These are phyloP conservation scores for Rhabdomys dilectus DNA, from an alignment of 2,113 vertebrate genomes.

Conservation along the genomic window DNA sequence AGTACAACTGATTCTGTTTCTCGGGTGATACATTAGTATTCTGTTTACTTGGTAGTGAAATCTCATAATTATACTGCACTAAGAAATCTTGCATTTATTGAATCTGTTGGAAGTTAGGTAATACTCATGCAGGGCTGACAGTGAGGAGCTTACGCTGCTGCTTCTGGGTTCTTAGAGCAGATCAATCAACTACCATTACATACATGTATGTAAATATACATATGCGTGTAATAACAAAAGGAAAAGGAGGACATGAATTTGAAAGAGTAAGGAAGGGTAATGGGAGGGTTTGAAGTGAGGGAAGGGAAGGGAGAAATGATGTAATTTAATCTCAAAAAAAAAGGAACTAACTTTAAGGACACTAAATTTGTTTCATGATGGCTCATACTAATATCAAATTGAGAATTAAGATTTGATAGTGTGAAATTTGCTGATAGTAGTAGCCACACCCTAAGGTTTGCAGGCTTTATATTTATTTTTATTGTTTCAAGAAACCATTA, in stretches of 20 bases:
- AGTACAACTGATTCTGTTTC: conserved; percentile 5
- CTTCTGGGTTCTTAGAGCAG: no score
- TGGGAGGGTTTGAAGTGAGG: background rate
- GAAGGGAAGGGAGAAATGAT: background rate
- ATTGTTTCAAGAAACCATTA: background rate
- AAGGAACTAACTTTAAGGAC: background rate
- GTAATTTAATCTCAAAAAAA: background rate
- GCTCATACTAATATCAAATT: background rate
- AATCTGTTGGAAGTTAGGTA: conserved; percentile 16
- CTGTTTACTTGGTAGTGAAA: conserved; percentile 34
- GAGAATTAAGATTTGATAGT: background rate
- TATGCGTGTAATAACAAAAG: background rate
- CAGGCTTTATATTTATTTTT: background rate
- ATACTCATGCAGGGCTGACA: background rate
- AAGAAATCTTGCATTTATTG: conserved; percentile 33
- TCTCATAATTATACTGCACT: background rate
- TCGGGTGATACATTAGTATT: conserved; percentile 26
- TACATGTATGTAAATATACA: background rate
- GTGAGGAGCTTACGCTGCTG: no score
- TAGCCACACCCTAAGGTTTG: background rate
- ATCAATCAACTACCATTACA: background rate
- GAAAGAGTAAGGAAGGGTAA: background rate
- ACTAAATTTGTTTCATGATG: background rate
- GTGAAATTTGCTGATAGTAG: background rate
- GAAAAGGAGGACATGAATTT: background rate